Percentiles rank a stretch among this genome's conserved stretches.
Conservation (phyloP, 2,797 vertebrate genomes). For the Anomalospiza imberbis region DNA sequence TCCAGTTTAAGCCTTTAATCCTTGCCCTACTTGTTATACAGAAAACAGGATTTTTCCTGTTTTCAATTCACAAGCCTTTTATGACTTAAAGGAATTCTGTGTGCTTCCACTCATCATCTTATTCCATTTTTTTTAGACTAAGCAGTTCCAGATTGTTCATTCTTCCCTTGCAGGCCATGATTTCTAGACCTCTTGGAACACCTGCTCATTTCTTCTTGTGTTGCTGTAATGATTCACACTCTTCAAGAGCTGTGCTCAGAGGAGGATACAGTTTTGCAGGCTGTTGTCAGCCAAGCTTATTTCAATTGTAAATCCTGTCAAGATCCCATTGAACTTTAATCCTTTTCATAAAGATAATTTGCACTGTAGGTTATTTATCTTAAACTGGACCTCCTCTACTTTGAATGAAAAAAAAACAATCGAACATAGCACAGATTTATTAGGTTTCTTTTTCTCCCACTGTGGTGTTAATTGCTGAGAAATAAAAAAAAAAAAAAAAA, state of each 20-base stretch:
- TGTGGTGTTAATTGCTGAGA: neutral
- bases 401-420: rapidly evolving
- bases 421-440: neutral
- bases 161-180: neutral
- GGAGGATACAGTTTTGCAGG: neutral
- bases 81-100: neutral
- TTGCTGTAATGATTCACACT: neutral
- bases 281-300: neutral
- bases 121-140: neutral
- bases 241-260: neutral
- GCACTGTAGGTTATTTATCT: rapidly evolving
- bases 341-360: neutral
- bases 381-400: neutral
- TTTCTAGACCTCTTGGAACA: neutral
- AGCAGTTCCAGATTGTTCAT: neutral
- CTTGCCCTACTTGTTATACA: neutral
- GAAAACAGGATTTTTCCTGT: neutral
- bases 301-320: neutral
- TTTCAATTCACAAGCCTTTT: neutral
- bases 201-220: neutral
- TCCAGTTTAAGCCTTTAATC: constrained; percentile 22
- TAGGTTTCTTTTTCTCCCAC: neutral
- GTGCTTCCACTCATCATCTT: neutral
- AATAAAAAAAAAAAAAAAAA: neutral
- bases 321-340: neutral